A percentile compares a stretch with the other conserved stretches of the same genome.
Evolutionary conservation across 2,888 invertebrate species (phyloP).

Genomic region (Augiades crinisus): DNA sequence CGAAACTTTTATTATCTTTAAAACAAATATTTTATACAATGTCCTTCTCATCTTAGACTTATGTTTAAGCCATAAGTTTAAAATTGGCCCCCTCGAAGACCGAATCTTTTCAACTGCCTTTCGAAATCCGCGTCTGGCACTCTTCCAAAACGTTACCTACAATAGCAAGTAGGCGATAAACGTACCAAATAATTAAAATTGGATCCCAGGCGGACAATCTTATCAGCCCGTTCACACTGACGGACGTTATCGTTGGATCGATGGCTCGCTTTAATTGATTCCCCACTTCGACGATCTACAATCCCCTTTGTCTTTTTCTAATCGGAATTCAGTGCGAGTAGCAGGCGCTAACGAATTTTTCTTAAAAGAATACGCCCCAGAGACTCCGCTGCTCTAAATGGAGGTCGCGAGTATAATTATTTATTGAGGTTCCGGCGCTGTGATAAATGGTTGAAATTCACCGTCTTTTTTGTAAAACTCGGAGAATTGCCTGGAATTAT

Average conservation of each 20-base stretch:
- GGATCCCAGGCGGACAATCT: conserved; percentile 51
- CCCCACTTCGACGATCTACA: conserved; percentile 57
- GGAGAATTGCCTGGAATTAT: not conserved
- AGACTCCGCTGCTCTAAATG: not conserved
- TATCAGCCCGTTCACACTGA: conserved; percentile 48
- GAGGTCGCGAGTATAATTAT: conserved; percentile 32
- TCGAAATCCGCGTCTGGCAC: conserved; percentile 35
- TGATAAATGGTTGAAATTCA: conserved; percentile 16
- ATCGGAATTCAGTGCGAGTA: conserved; percentile 63
- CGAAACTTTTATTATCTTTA: no score
- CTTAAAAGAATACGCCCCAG: conserved; percentile 28
- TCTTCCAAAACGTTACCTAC: conserved; percentile 11
- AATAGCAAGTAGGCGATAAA: conserved; percentile 19
- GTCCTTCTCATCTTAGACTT: no score
- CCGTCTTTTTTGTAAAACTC: not conserved
- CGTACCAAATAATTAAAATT: conserved; percentile 41
- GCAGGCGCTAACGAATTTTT: conserved; percentile 34
- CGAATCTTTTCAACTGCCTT: not conserved
- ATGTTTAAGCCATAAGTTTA: no score
- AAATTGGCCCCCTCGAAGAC: not conserved
- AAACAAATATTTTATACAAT: no score
- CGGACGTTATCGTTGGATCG: conserved; percentile 67
- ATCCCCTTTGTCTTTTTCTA: conserved; percentile 73
- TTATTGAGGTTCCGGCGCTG: conserved; percentile 30
- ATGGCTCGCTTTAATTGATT: conserved; percentile 78